phyloP scores from a whole-genome alignment of 1,140 invertebrate species.

The Brachionus koreanus region DNA sequence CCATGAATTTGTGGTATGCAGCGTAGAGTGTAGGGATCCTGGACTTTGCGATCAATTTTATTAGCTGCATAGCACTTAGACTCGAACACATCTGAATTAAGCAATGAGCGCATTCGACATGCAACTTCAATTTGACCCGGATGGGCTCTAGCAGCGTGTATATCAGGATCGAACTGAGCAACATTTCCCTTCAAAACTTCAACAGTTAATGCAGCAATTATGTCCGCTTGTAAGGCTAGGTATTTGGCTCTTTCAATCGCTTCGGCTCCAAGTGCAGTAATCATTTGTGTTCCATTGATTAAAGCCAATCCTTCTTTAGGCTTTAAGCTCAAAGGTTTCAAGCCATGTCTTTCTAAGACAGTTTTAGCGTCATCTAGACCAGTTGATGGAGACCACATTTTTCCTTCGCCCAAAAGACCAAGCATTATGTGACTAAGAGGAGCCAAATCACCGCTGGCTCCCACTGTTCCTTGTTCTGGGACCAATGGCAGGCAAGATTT shows the following conservation, averaged over 20 bases:
- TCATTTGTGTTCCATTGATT: constrained; percentile 73
- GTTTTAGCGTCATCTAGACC: constrained; percentile 70
- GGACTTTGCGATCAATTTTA: constrained; percentile 68
- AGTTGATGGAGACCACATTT: constrained; percentile 71
- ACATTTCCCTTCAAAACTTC: constrained; percentile 72
- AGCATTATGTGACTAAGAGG: constrained; percentile 70
- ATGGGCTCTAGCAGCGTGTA: constrained; percentile 68
- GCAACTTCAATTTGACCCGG: constrained; percentile 68
- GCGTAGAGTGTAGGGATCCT: constrained; percentile 71
- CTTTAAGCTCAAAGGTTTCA: constrained; percentile 64
- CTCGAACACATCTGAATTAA: constrained; percentile 68
- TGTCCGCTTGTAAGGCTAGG: constrained; percentile 67
- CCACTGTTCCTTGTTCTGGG: constrained; percentile 71
- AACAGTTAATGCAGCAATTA: constrained; percentile 69
- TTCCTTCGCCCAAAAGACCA: constrained; percentile 71
- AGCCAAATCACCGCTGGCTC: constrained; percentile 70
- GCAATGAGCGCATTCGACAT: constrained; percentile 63
- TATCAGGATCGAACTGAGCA: constrained; percentile 68
- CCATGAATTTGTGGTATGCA: constrained; percentile 68
- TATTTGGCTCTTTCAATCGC: constrained; percentile 65
- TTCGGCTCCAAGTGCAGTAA: constrained; percentile 68
- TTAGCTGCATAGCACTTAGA: constrained; percentile 72
- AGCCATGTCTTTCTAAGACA: constrained; percentile 63
- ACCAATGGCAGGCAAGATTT: constrained; percentile 70
- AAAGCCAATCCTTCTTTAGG: constrained; percentile 71